Evolutionary conservation across 2,113 vertebrate genomes (phyloP).

Genomic region (Nycticebus coucang): DNA sequence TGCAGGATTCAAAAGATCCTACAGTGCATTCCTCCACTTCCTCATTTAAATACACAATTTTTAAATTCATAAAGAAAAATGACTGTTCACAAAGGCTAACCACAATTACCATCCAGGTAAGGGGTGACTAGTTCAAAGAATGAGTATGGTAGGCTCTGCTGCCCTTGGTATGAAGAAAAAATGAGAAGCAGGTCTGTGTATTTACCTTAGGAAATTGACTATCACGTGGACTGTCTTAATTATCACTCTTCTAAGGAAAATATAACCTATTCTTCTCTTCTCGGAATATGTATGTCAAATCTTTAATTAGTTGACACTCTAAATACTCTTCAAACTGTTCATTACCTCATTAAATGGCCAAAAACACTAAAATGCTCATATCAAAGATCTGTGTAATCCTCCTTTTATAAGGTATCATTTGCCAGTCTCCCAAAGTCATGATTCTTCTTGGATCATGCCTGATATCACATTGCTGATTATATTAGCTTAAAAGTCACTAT

Average conservation of each 20-base stretch:
- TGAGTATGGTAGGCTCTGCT: background rate
- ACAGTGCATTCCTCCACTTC: background rate
- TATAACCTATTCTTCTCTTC: slow-evolving; percentile 27
- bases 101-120: background rate
- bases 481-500: background rate
- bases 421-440: background rate
- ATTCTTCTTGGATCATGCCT: background rate
- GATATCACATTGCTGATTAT: background rate
- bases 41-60: slow-evolving; percentile 13
- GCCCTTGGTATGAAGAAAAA: background rate
- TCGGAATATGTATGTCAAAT: background rate
- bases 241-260: slow-evolving; percentile 45
- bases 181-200: background rate
- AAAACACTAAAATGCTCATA: background rate
- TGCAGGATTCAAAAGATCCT: background rate
- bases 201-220: background rate
- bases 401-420: background rate
- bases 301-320: background rate
- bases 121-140: background rate
- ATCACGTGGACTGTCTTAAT: background rate
- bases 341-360: background rate
- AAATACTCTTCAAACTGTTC: background rate
- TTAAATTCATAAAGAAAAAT: slow-evolving; percentile 17
- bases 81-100: background rate
- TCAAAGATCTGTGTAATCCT: background rate